phyloP scores from a whole-genome alignment of 2,888 invertebrate genomes.

The Netelia melanura region DNA sequence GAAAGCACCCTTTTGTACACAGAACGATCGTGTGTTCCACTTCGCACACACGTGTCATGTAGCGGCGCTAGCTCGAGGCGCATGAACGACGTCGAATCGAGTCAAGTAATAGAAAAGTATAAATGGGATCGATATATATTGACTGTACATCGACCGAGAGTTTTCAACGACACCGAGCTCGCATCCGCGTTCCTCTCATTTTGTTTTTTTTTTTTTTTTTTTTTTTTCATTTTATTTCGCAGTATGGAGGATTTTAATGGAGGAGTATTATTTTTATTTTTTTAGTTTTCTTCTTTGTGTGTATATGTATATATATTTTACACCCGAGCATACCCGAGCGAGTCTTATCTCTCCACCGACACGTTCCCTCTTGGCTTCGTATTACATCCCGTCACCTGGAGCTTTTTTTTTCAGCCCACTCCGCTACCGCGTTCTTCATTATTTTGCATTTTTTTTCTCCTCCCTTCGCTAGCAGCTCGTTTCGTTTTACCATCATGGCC shows the following conservation, averaged over 20 bases:
- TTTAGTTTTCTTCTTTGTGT: slow-evolving; percentile 10
- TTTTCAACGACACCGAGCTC: slow-evolving; percentile 4
- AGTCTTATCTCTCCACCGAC: slow-evolving; percentile 36
- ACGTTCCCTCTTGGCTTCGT: slow-evolving; percentile 21
- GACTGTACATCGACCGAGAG: slow-evolving; percentile 16
- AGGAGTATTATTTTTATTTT: slow-evolving; percentile 1
- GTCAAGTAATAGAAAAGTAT: slow-evolving; percentile 36
- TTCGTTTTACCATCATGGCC: slow-evolving; percentile 27
- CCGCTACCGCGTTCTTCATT: slow-evolving; percentile 10
- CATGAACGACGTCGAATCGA: slow-evolving; percentile 27
- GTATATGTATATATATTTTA: not conserved
- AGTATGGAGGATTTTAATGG: not conserved
- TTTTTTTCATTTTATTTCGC: slow-evolving; percentile 13
- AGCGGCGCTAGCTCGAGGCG: not conserved
- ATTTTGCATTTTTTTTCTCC: slow-evolving; percentile 14
- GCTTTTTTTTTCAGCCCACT: not conserved
- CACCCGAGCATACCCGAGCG: slow-evolving; percentile 17
- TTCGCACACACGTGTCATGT: not conserved
- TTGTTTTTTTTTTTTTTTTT: too few species aligned
- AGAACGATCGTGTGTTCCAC: slow-evolving; percentile 4
- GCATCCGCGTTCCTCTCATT: not conserved
- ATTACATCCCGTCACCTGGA: not conserved
- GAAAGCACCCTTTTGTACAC: slow-evolving; percentile 16
- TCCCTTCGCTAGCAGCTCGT: slow-evolving; percentile 9
- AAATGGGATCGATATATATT: slow-evolving; percentile 33